Conservation (phyloP, 1,140 invertebrate genomes). For the Trichonephila clavata region DNA sequence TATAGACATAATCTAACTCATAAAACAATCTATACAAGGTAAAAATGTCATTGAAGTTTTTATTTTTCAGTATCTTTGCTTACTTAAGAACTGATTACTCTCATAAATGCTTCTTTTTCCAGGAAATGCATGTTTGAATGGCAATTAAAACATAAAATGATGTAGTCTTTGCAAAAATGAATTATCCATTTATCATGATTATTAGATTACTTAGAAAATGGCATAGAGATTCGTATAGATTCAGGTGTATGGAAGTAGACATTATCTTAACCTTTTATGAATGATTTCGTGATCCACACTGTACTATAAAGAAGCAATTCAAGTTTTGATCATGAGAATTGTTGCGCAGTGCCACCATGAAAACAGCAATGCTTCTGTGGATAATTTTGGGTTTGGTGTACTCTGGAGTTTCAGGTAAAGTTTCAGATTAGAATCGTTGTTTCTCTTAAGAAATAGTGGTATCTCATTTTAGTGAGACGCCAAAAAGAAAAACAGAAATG, state of each 20-base stretch:
- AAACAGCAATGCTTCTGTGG: not conserved
- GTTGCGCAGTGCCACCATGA: not conserved
- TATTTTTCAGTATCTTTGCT: not conserved
- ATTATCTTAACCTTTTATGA: not conserved
- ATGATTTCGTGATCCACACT: not conserved
- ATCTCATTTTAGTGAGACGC: too few relatives aligned
- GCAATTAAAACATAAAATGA: too few relatives aligned
- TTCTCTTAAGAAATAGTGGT: too few relatives aligned
- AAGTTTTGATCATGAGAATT: not conserved
- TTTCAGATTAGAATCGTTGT: not conserved
- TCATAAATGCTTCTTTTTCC: not conserved
- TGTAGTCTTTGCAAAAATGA: too few relatives aligned
- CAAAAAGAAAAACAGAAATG: too few relatives aligned
- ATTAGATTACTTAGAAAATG: not conserved
- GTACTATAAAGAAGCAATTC: not conserved
- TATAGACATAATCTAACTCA: not conserved
- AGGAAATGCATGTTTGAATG: not conserved
- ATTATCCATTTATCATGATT: too few relatives aligned
- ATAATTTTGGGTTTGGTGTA: not conserved
- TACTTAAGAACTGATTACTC: not conserved
- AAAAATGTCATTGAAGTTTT: not conserved
- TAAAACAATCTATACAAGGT: not conserved
- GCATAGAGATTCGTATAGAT: not conserved
- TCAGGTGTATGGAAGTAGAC: not conserved
- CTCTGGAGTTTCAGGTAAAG: not conserved